Base-by-base conservation (phyloP, 2,113 vertebrate species). In the Dermatemys mawii region DNA sequence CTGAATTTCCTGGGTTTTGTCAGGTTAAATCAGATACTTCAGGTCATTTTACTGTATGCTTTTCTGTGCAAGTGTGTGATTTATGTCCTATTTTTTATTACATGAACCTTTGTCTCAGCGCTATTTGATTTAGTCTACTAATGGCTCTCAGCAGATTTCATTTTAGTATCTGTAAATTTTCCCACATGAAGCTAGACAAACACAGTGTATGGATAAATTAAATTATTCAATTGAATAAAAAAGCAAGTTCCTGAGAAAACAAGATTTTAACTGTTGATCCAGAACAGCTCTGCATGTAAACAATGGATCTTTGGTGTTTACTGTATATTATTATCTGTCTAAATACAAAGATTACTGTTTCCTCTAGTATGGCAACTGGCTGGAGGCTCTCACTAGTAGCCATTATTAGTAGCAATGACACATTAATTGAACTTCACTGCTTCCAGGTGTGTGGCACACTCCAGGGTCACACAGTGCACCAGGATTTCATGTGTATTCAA, bases 381-480 rank as follows among this genome's bases (percentile, higher is more conserved):
- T 98, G 98, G 97, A 96, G 97, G 96, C 88, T 98, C 97, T 98
- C 97, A 97, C 94, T 54, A 89, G 97, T 97, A 98, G 98, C 96
- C 51, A 88, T 90, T 92, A 90, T 97, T 97, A 97, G 98, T 96
- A 96, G 97, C 95, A 94, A 96, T 98, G 97, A 98, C 98, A 98
- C 90, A 94, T 98, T 98, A 98, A 98, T 98, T 98, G 97, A 97
- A 95, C 95, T 96, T 98, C 98, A 98, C 93, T 98, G 91, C 90
- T 98, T 98, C 98, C 98, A 98, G 98, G 98, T 98, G 98, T 98
- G 98, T 97, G 98, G 97, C 97, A 98, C 97, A 98, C 97, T 98
- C 97, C 97, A 5, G 94, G 98, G 98, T 98, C 98, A 95, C 91
- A 88, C 93, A 0, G 92, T 95, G 97, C 97, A 75, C 96, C 93